phyloP scores from a whole-genome alignment of 2,888 invertebrate genomes.

The Lepeophtheirus nordmannii region DNA sequence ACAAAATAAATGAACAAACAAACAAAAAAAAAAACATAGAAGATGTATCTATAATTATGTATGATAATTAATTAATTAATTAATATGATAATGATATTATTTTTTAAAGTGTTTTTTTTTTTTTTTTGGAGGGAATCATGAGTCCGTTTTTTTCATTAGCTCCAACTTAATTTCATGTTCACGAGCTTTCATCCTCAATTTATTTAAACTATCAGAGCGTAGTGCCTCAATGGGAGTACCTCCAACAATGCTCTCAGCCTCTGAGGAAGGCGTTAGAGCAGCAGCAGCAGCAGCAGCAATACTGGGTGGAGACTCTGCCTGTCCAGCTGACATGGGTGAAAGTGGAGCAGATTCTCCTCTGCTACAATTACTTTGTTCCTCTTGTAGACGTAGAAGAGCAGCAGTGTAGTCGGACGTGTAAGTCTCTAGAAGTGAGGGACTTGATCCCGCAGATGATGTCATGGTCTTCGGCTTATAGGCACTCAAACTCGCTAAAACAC shows the following conservation, averaged over 20 bases:
- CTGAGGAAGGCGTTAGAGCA: slow-evolving; percentile 9
- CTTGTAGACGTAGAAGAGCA: slow-evolving; percentile 12
- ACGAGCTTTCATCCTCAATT: slow-evolving; percentile 62
- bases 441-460: slow-evolving; percentile 30
- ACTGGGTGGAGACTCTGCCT: background rate
- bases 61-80: no score
- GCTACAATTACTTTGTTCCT: background rate
- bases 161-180: slow-evolving; percentile 74
- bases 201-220: slow-evolving; percentile 12
- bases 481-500: slow-evolving; percentile 61
- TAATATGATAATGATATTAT: no score
- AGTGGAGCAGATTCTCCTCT: background rate
- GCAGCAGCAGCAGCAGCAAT: background rate
- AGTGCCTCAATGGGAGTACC: background rate
- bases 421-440: slow-evolving; percentile 32
- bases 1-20: no score
- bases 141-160: slow-evolving; percentile 50
- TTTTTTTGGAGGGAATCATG: background rate
- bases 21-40: no score
- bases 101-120: background rate
- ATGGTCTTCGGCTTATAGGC: slow-evolving; percentile 37
- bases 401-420: slow-evolving; percentile 15
- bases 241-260: slow-evolving; percentile 47
- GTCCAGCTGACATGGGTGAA: background rate
- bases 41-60: no score